Evolutionary conservation across 1,140 invertebrate genomes (phyloP), one percentile per base, ranked within the genome.

Genomic region (Aleiodes sp.): DNA sequence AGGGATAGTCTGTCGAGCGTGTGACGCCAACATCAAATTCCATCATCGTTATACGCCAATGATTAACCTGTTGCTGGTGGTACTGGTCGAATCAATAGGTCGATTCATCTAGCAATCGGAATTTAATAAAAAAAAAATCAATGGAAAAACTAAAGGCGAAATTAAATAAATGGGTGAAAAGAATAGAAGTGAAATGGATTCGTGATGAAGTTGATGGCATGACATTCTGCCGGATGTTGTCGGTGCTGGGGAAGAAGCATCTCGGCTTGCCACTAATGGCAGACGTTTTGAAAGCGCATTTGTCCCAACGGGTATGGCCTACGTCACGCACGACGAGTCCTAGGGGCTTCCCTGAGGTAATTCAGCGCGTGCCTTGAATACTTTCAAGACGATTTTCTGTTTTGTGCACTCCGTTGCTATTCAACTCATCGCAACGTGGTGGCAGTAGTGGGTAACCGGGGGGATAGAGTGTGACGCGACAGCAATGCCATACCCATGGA

Each of bases 281-380:
- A 52, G 29, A 19, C 19, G 59, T 65, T n/a, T 65, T 65, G 33
- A 39, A 62, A 62, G 60, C 60, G 59, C 67, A 43, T 63, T 59
- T 60, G 24, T 43, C 63, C 28, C 63, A 28, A 46, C 29, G 67
- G 59, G 67, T 37, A 61, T 67, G 61, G 35, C 68, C 59, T 46
- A 9, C 61, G 72, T 73, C 72, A 73, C 68, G 72, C 72, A 70
- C 68, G 65, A 70, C 65, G 46, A 73, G 72, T 68, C 41, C 46
- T 68, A n/a, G n/a, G n/a, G 46, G 46, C 56, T n/a, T 70, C 68
- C 72, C 68, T 59, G 65, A 73, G 72, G 72, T 73, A 73, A 73
- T 73, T 60, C 68, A 33, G 72, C 68, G 69, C 72, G 72, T 73
- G 72, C 68, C 29, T 70, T 29, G 72, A 73, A 73, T 73, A 68